Base-by-base conservation (phyloP, 2,797 vertebrate species). In the Lepilemur septentrionalis region DNA sequence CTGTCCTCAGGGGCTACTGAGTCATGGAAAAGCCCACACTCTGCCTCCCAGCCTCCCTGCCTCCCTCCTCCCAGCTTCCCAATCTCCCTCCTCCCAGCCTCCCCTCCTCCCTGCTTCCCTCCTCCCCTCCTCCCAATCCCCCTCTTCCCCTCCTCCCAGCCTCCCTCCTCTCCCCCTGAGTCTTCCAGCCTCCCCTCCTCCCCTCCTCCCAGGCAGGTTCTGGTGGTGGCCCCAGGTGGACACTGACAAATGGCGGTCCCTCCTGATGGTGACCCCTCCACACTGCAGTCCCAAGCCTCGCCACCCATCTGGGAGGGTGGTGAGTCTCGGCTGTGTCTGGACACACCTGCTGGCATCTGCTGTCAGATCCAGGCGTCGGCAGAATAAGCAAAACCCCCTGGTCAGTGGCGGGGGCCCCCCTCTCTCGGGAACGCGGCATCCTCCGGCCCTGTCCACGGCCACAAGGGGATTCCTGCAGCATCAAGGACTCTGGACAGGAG, bases 161-260 rank as follows among this genome's bases (percentile, higher is more conserved):
- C 30, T n/a, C 30, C 14, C 20, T 0, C 5, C 48, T 50, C 13
- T 4, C 48, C 14, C 14, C 30, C 61, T 38, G 38, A 38, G 38
- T 38, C 38, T n/a, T 13, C 13, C 13, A n/a, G 61, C 2, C 59
- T 61, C 25, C 57, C 59, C 32, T 7, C 18, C n/a, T 69, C 65
- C 8, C 32, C 38, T 38, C 38, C 38, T 38, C 38, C 69, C 38
- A 35, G 41, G 25, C 43, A 18, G 17, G 17, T 10, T 11, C 59
- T 0, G 7, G 41, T 2, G 1, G 72, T 0, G 8, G 22, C 55
- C 65, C 5, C n/a, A 9, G 35, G 52, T 18, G 13, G 4, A 65
- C 17, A 1, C 30, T 38, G 3, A 14, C 12, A 3, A 0, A 0
- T 1, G 43, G 35, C n/a, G 0, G 30, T 4, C 30, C 2, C 30